These are phyloP conservation scores for Myotis lucifugus DNA, from an alignment of 2,113 vertebrate genomes.

Conservation along the genomic window DNA sequence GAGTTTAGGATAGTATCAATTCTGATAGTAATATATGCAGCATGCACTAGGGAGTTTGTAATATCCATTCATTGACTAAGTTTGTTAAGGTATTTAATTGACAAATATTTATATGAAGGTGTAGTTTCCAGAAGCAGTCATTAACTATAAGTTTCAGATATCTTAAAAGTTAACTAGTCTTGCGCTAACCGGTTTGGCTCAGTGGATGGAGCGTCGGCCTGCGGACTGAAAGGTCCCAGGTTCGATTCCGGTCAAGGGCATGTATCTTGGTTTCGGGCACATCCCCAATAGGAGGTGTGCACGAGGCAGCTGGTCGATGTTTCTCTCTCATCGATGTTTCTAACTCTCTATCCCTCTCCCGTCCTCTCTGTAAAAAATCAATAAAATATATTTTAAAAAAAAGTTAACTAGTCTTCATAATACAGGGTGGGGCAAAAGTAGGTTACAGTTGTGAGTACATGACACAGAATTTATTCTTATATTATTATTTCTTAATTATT, in stretches of 20 bases:
- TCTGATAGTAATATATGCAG: background rate
- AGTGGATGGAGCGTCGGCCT: too few relatives aligned
- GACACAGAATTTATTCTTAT: too few relatives aligned
- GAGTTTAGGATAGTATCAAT: conserved; percentile 1
- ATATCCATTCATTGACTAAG: conserved; percentile 24
- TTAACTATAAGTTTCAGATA: background rate
- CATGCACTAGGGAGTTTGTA: background rate
- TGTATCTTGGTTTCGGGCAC: too few relatives aligned
- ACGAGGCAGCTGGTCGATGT: too few relatives aligned
- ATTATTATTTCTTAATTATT: too few relatives aligned
- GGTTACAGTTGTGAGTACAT: too few relatives aligned
- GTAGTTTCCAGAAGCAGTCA: background rate
- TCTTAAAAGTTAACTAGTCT: conserved; percentile 23
- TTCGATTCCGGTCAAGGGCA: too few relatives aligned
- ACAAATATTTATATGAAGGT: background rate
- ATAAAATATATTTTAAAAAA: background rate
- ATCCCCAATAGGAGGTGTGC: too few relatives aligned
- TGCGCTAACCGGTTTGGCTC: background rate
- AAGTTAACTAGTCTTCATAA: conserved; percentile 18
- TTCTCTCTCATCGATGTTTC: too few relatives aligned
- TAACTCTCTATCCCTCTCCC: too few relatives aligned
- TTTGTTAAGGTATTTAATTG: conserved; percentile 31
- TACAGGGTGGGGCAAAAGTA: background rate
- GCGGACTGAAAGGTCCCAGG: too few relatives aligned
- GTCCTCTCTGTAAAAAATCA: too few relatives aligned